phyloP scores from a whole-genome alignment of 2,888 invertebrate genomes.

The Lymantria dispar region DNA sequence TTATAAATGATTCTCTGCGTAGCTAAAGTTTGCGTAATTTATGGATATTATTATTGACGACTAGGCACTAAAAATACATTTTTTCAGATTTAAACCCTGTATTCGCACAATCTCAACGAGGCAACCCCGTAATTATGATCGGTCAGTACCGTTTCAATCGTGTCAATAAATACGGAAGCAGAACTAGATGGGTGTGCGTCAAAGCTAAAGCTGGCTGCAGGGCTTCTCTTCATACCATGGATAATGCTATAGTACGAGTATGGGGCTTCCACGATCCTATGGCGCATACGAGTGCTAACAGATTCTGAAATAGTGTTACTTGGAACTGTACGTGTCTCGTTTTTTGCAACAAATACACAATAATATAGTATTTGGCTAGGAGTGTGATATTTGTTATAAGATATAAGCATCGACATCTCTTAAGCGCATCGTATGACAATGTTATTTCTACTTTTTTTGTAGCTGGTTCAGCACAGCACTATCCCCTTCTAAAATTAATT shows the following conservation, averaged over 20 bases:
- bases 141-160: constrained; percentile 75
- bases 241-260: constrained; percentile 73
- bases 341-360: constrained; percentile 25
- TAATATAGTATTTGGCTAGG: constrained; percentile 19
- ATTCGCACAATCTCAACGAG: constrained; percentile 73
- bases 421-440: too few relatives aligned
- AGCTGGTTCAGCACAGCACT: too few relatives aligned
- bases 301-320: constrained; percentile 45
- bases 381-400: constrained; percentile 8
- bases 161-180: constrained; percentile 71
- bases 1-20: too few relatives aligned
- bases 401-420: too few relatives aligned
- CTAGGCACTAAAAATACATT: constrained; percentile 33
- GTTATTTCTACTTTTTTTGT: too few relatives aligned
- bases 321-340: constrained; percentile 9
- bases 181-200: constrained; percentile 74
- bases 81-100: constrained; percentile 74
- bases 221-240: constrained; percentile 72
- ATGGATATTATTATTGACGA: neutral
- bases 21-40: too few relatives aligned
- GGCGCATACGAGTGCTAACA: constrained; percentile 72
- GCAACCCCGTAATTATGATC: constrained; percentile 77
- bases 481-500: too few relatives aligned
- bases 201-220: constrained; percentile 75
- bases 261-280: constrained; percentile 74